Evolutionary conservation across 2,888 invertebrate species (phyloP).

Genomic region (Caenorhabditis panamensis): DNA sequence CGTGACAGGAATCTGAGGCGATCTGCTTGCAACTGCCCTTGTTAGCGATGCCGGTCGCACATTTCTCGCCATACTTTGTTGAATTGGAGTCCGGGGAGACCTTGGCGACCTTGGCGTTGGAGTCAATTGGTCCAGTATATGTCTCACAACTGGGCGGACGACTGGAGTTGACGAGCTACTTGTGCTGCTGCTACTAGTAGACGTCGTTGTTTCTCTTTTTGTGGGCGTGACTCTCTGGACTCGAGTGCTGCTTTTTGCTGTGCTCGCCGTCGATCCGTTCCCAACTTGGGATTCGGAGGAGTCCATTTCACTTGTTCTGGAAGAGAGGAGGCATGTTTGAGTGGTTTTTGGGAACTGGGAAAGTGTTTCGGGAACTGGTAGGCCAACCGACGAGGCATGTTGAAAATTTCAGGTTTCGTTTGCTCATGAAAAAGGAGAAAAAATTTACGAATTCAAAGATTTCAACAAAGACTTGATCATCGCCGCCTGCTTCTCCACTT

Average conservation of each 20-base stretch:
- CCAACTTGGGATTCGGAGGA: slow-evolving; percentile 56
- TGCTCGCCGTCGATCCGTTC: slow-evolving; percentile 37
- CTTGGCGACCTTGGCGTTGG: slow-evolving; percentile 17
- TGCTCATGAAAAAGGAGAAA: neutral
- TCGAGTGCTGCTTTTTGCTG: slow-evolving; percentile 10
- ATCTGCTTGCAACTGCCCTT: slow-evolving; percentile 17
- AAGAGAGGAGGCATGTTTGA: slow-evolving; percentile 4
- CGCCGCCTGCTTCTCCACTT: slow-evolving; percentile 22
- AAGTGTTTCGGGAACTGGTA: no score
- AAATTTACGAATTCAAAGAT: slow-evolving; percentile 42
- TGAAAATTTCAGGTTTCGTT: no score
- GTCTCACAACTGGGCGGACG: slow-evolving; percentile 17
- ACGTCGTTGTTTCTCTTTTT: slow-evolving; percentile 40
- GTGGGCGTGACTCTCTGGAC: slow-evolving; percentile 60
- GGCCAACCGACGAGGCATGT: no score
- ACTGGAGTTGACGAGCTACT: slow-evolving; percentile 25
- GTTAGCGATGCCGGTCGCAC: neutral
- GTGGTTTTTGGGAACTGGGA: no score
- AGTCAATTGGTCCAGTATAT: slow-evolving; percentile 8
- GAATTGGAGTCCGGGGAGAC: slow-evolving; percentile 7
- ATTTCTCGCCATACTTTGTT: slow-evolving; percentile 20
- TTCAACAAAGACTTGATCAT: slow-evolving; percentile 36
- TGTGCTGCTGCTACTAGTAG: slow-evolving; percentile 33
- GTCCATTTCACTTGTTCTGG: slow-evolving; percentile 57
- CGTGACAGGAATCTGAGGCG: slow-evolving; percentile 7